phyloP scores from a whole-genome alignment of 1,140 invertebrate species.

The Procambarus virginalis region DNA sequence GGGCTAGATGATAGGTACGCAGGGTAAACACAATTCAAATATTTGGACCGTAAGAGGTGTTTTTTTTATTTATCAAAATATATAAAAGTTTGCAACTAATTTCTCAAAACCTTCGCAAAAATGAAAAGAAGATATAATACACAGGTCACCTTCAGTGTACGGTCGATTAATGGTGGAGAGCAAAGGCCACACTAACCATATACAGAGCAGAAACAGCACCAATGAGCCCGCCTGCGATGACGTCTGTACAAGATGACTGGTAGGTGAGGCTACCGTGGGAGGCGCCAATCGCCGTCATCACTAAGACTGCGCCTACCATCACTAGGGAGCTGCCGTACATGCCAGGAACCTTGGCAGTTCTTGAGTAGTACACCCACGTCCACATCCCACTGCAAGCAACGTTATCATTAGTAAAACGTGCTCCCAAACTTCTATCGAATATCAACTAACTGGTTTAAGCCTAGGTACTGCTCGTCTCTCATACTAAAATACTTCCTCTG shows the following conservation, averaged over 20 bases:
- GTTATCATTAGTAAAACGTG: background rate
- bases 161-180: no score
- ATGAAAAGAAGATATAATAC: no score
- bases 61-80: no score
- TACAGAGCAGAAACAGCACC: conserved; percentile 37
- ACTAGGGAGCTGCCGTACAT: conserved; percentile 17
- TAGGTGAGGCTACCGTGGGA: conserved; percentile 29
- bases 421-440: no score
- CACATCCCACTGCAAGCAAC: conserved; percentile 34
- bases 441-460: no score
- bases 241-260: conserved; percentile 10
- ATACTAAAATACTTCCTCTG: no score
- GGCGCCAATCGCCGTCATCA: conserved; percentile 34
- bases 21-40: background rate
- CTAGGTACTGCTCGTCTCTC: no score
- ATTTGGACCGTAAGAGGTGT: no score
- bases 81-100: no score
- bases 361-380: conserved; percentile 29
- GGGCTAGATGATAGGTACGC: background rate
- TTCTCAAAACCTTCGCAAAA: no score
- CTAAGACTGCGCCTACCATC: conserved; percentile 15
- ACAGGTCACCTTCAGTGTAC: no score
- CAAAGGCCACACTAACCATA: conserved; percentile 21
- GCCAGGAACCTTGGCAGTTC: conserved; percentile 1
- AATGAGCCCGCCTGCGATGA: conserved; percentile 33